phyloP scores from a whole-genome alignment of 2,888 invertebrate species.

The Oxycera nigricornis region DNA sequence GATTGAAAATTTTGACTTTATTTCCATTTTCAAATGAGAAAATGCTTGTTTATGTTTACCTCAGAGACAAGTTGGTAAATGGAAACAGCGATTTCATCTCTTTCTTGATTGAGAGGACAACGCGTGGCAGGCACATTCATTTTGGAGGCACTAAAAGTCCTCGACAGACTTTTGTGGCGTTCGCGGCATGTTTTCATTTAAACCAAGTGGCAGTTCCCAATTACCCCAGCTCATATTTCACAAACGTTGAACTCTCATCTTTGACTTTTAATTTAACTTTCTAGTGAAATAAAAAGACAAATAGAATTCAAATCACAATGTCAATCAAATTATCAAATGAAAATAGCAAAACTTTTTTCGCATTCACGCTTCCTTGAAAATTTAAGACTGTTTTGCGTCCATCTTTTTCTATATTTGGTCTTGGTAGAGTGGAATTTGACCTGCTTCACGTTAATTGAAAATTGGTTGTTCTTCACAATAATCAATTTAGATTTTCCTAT shows the following conservation, averaged over 20 bases:
- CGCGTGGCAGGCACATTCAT: background rate
- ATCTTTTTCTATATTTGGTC: constrained; percentile 13
- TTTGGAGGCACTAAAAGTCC: background rate
- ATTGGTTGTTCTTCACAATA: no score
- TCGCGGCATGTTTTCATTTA: background rate
- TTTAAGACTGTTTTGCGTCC: constrained; percentile 19
- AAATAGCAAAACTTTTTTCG: background rate
- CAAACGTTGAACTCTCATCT: background rate
- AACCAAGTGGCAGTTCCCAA: background rate
- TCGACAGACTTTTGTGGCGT: background rate
- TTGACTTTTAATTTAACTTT: constrained; percentile 6
- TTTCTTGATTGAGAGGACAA: background rate
- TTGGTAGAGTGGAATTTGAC: no score
- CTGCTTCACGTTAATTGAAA: no score
- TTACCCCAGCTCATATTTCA: constrained; percentile 4
- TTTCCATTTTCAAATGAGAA: background rate
- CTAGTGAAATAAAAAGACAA: background rate
- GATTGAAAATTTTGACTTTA: background rate
- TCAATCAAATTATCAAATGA: background rate
- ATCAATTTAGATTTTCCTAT: no score
- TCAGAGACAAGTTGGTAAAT: background rate
- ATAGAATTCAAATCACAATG: background rate
- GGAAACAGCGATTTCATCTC: background rate
- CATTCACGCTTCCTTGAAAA: background rate
- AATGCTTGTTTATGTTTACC: background rate